Conservation (phyloP, 1,140 invertebrate species). For the Chionoecetes opilio region DNA sequence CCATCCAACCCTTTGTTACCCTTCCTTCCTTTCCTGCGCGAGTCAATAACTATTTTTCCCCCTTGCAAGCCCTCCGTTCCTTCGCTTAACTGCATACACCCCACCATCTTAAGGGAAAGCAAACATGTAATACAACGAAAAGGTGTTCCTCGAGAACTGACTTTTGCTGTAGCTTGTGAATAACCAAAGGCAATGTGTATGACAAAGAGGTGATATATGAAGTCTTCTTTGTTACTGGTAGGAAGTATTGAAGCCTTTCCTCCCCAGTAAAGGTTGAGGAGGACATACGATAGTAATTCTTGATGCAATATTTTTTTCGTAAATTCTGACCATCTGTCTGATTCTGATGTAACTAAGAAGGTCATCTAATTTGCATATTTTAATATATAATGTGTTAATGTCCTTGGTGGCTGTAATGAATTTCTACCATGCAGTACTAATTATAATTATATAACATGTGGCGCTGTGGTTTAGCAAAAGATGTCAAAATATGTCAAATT, state of each 20-base stretch:
- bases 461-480: not conserved
- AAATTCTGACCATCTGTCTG: not conserved
- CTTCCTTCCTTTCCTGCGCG: not conserved
- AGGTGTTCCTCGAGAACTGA: not conserved
- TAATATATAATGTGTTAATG: conserved; percentile 22
- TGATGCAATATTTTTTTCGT: not conserved
- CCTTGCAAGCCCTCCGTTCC: conserved; percentile 36
- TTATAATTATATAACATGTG: not conserved
- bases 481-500: not conserved
- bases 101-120: not conserved
- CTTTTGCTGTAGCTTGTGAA: not conserved
- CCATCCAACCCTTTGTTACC: not conserved
- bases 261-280: not conserved
- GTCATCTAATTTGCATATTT: not conserved
- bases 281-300: not conserved
- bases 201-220: too few relatives aligned
- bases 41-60: not conserved
- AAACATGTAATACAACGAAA: not conserved
- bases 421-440: not conserved
- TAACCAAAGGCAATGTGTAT: too few relatives aligned
- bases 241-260: not conserved
- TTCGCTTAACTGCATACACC: not conserved
- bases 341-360: not conserved
- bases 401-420: not conserved
- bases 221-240: too few relatives aligned